These are phyloP conservation scores for Triplophysa rosa DNA, from an alignment of 2,113 vertebrate species.

Conservation along the genomic window DNA sequence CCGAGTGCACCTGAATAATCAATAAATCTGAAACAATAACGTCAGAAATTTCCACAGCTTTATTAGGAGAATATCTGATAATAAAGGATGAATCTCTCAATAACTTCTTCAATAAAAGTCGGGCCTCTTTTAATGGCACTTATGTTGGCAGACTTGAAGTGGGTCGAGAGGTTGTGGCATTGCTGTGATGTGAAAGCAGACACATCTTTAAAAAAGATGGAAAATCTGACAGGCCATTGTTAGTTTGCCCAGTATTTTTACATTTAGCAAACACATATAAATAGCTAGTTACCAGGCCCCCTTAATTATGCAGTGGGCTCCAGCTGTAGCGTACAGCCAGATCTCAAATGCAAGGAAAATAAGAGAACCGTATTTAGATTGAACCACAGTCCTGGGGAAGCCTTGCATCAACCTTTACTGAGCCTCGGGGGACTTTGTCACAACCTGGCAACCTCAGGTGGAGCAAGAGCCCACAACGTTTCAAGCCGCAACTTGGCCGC, in stretches of 20 bases:
- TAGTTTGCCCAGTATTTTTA: constrained; percentile 44
- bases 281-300: constrained; percentile 47
- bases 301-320: constrained; percentile 53
- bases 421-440: constrained; percentile 82
- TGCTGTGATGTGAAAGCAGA: constrained; percentile 38
- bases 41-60: neutral
- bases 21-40: constrained; percentile 21
- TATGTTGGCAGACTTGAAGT: constrained; percentile 20
- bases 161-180: constrained; percentile 31
- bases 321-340: constrained; percentile 63
- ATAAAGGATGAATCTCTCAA: constrained; percentile 29
- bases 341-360: constrained; percentile 75
- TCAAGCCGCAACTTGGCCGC: constrained; percentile 87
- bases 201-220: constrained; percentile 19
- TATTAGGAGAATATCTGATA: constrained; percentile 26
- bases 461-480: constrained; percentile 83
- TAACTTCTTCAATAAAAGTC: constrained; percentile 17
- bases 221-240: constrained; percentile 38
- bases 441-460: constrained; percentile 92
- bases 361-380: constrained; percentile 73
- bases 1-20: constrained; percentile 43
- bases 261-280: constrained; percentile 45
- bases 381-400: constrained; percentile 72
- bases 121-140: constrained; percentile 28
- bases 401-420: constrained; percentile 75